Base-by-base conservation (phyloP, 1,140 invertebrate species). In the Drosophila orosa region DNA sequence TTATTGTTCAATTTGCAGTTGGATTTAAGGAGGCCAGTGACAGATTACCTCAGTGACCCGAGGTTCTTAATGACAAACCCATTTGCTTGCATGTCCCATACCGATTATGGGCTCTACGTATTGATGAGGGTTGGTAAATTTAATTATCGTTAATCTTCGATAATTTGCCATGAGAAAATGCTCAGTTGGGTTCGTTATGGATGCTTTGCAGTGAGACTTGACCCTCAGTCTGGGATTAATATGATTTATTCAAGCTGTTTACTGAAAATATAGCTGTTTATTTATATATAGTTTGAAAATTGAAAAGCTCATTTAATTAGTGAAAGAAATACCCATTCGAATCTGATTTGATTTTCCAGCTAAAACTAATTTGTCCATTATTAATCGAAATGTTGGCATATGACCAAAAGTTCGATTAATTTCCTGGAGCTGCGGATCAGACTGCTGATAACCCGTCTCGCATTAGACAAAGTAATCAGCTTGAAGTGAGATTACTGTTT, bases 161-260 rank as follows among this genome's bases (percentile, higher is more conserved):
- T 89, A 89, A 89, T 89, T 89, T 89, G 80, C 77, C 84, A 80
- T 89, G 84, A 89, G 84, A 89, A 89, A 89, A 84, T 73, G 42
- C 35, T 62, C 65, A 80, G 75, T 80, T 78, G 82, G 37, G 35
- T 48, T 40, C 39, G 75, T 59, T 19, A 71, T 62, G 66, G 56
- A 61, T 82, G n/a, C n/a, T n/a, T n/a, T n/a, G 13, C 25, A 39
- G 17, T 73, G 40, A 62, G 5, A 3, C 27, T 17, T 33, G 7
- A 33, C n/a, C 29, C 33, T 37, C 0, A n/a, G 47, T 10, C 13
- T 55, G 19, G 13, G 3, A 22, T 54, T n/a, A n/a, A n/a, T n/a
- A n/a, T n/a, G n/a, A n/a, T n/a, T n/a, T n/a, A n/a, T n/a, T n/a
- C n/a, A n/a, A n/a, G n/a, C n/a, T n/a, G n/a, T n/a, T n/a, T n/a